A percentile compares a stretch with the other conserved stretches of the same genome.
phyloP scores from a whole-genome alignment of 2,888 invertebrate genomes.

The Apamea monoglypha region DNA sequence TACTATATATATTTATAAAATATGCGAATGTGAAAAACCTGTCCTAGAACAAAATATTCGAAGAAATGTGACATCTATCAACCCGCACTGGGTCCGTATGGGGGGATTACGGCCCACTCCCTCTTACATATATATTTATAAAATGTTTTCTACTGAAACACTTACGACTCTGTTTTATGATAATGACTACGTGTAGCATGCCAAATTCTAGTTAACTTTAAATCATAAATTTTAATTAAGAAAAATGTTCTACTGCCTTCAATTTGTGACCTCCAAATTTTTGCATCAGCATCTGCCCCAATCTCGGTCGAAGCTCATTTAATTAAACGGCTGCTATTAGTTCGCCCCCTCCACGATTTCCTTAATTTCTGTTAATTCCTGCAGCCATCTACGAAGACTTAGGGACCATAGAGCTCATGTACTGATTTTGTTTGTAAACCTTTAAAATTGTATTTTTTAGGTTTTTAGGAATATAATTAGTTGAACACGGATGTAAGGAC shows the following conservation, averaged over 20 bases:
- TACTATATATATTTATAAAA: too few species aligned
- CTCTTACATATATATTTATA: too few species aligned
- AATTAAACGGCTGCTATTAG: slow-evolving; percentile 70
- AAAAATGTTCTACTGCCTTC: slow-evolving; percentile 25
- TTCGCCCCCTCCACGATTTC: slow-evolving; percentile 63
- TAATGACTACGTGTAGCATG: background rate
- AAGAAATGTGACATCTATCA: too few species aligned
- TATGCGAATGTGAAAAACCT: too few species aligned
- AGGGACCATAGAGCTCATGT: slow-evolving; percentile 21
- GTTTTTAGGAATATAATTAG: background rate
- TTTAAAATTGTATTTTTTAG: background rate
- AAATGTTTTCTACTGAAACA: background rate
- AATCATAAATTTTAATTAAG: slow-evolving; percentile 18
- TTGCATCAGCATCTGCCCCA: slow-evolving; percentile 56
- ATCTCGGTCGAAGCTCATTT: slow-evolving; percentile 66
- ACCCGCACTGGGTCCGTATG: too few species aligned
- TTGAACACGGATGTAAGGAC: background rate
- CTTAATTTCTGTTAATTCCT: slow-evolving; percentile 76
- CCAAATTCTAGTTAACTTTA: background rate
- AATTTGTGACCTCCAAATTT: slow-evolving; percentile 53
- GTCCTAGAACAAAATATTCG: too few species aligned
- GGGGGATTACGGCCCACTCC: too few species aligned
- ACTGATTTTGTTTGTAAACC: slow-evolving; percentile 16
- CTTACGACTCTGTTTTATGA: background rate
- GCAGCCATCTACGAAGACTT: slow-evolving; percentile 37